Evolutionary conservation across 2,113 vertebrate genomes (phyloP).

Genomic region (Arenaria interpres): DNA sequence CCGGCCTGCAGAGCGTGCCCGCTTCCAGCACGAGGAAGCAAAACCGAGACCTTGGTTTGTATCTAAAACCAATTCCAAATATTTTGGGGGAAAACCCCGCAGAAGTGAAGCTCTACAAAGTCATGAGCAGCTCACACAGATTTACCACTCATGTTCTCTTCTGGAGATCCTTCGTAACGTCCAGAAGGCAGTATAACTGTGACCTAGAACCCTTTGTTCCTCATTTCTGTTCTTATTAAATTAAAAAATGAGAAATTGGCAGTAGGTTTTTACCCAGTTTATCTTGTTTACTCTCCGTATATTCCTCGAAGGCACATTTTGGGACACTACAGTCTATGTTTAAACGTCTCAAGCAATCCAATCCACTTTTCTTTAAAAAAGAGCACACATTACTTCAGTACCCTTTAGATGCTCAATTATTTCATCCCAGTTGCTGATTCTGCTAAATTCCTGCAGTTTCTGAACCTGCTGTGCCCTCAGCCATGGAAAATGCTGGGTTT

Average conservation of each 20-base stretch:
- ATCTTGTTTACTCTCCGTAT: background rate
- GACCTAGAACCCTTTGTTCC: background rate
- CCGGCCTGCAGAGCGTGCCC: background rate
- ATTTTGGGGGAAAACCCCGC: background rate
- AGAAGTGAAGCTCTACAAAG: background rate
- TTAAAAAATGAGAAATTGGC: background rate
- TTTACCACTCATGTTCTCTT: rapidly evolving
- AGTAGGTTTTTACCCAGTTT: background rate
- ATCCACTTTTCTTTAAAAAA: background rate
- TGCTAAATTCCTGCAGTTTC: background rate
- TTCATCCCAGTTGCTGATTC: background rate
- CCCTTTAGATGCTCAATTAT: background rate
- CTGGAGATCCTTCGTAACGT: background rate
- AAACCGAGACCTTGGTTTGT: background rate
- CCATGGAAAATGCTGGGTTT: background rate
- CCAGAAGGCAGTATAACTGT: background rate
- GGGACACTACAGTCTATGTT: background rate
- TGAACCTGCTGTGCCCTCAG: background rate
- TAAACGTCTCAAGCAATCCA: background rate
- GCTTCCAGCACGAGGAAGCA: background rate
- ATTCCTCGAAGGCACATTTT: background rate
- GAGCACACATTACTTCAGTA: too few relatives aligned
- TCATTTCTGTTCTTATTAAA: background rate
- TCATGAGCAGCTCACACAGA: background rate
- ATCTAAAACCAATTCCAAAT: background rate